phyloP scores from a whole-genome alignment of 2,797 vertebrate genomes.

The Taeniopygia guttata region DNA sequence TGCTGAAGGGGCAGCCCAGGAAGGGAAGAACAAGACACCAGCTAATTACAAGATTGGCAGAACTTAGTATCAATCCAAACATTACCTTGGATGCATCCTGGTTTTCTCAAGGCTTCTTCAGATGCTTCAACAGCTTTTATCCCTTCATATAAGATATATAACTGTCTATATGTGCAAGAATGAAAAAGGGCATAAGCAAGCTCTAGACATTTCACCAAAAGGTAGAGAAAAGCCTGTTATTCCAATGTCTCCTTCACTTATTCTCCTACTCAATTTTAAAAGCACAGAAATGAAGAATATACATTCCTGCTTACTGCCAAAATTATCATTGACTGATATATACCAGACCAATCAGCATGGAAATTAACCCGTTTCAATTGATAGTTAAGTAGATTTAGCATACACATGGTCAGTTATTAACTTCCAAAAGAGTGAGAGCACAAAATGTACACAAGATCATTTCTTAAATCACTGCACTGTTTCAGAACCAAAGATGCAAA shows the following conservation, averaged over 20 bases:
- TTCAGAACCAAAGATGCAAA: background rate
- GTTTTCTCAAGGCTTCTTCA: background rate
- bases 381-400: background rate
- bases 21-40: background rate
- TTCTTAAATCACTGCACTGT: background rate
- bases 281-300: background rate
- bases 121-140: background rate
- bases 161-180: background rate
- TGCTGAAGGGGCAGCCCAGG: background rate
- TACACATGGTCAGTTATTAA: accelerated
- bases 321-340: background rate
- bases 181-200: background rate
- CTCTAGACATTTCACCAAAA: background rate
- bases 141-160: background rate
- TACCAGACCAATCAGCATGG: background rate
- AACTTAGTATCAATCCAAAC: background rate
- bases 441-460: background rate
- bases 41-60: background rate
- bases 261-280: background rate
- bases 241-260: background rate
- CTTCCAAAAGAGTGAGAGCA: background rate
- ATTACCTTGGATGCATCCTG: background rate
- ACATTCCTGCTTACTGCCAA: background rate
- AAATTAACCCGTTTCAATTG: background rate
- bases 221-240: background rate